Conservation (phyloP, 2,113 vertebrate genomes). For the Mastomys natalensis region DNA sequence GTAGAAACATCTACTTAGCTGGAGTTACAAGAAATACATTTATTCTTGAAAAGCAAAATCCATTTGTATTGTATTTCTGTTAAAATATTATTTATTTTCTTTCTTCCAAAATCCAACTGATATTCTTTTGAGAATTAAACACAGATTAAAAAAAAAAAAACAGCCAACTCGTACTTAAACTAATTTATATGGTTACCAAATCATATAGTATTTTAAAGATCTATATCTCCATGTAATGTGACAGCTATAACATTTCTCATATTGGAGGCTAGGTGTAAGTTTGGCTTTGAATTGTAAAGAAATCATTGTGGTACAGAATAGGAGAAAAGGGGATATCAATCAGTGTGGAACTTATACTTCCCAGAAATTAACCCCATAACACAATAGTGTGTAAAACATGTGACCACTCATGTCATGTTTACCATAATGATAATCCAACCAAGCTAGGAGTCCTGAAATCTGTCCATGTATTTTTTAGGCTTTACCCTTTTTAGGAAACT, state of each 20-base stretch:
- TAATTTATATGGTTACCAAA: background rate
- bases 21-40: conserved; percentile 57
- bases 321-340: background rate
- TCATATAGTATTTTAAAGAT: background rate
- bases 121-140: background rate
- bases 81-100: conserved; percentile 65
- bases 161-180: background rate
- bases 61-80: conserved; percentile 27
- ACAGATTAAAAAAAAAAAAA: background rate
- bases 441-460: background rate
- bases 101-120: background rate
- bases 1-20: conserved; percentile 18
- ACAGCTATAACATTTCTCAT: background rate
- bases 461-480: background rate
- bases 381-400: background rate
- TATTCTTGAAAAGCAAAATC: conserved; percentile 43
- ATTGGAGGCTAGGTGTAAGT: background rate
- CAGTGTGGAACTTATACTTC: background rate
- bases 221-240: background rate
- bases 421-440: background rate
- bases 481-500: background rate
- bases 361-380: background rate
- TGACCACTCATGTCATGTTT: background rate
- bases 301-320: background rate
- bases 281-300: background rate